Evolutionary conservation across 2,797 vertebrate genomes (phyloP), one percentile per base, ranked within the genome.

Genomic region (Scyliorhinus canicula): DNA sequence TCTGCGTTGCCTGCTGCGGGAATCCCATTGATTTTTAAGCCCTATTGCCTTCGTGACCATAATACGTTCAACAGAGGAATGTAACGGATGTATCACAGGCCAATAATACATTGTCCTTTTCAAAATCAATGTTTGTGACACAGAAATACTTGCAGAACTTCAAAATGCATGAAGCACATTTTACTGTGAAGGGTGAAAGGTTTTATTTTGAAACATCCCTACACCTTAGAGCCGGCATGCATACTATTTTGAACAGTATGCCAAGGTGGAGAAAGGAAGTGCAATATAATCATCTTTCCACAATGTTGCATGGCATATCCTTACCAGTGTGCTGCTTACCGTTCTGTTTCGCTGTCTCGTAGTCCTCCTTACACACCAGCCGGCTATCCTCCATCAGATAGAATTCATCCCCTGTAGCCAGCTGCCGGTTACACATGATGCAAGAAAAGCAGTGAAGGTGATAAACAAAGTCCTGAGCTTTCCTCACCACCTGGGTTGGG

Each of bases 341-440:
- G 0, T 99, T 99, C 97, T 99, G 99, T 97, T 99, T 99, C 96
- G 99, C 99, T 0, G 99, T 99, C 97, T 99, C 99, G 0, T 99
- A 99, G 97, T 99, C 99, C 96, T 99, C 98, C 97, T 99, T 99
- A 97, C 99, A 99, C 96, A 99, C 99, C 96, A 99, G 98, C 95
- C 99, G 97, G 91, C 99, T 99, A 0, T 99, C 99, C 96, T 99
- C 99, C 99, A 99, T 99, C 96, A 99, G 98, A 97, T 99, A 99
- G 97, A 99, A 99, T 98, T 99, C 98, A 0, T 99, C 99, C 0
- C 99, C 99, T 0, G 99, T 99, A 97, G 99, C 98, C 97, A 99
- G 97, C 96, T 99, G 99, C 86, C 98, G 98, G 97, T 97, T 99
- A 96, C 99, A 99, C 98, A 99, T 99, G 96, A 99, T 98, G 96